Percentiles rank a stretch among this genome's conserved stretches.
Evolutionary conservation across 2,113 vertebrate species (phyloP).

Genomic region (Apodemus sylvaticus): DNA sequence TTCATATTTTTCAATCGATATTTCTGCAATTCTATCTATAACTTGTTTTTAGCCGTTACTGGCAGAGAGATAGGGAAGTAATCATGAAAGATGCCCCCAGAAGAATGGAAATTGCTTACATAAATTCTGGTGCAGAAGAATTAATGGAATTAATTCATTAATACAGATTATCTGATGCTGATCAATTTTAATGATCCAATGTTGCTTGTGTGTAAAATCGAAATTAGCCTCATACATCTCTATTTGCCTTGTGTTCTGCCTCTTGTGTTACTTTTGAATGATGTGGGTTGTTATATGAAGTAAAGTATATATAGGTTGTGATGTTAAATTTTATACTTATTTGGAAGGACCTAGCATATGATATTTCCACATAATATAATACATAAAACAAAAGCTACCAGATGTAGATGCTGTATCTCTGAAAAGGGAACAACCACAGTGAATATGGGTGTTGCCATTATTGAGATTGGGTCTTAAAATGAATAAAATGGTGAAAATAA

Average conservation of each 20-base stretch:
- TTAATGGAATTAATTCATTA: neutral
- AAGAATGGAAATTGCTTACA: neutral
- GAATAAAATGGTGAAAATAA: neutral
- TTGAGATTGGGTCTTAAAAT: neutral
- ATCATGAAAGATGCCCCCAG: neutral
- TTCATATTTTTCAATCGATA: neutral
- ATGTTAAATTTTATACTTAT: neutral
- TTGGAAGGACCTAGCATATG: neutral
- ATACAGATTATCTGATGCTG: neutral
- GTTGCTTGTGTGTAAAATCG: neutral
- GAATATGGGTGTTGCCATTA: neutral
- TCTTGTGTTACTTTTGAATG: neutral
- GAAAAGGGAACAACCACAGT: neutral
- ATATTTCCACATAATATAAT: conserved; percentile 16
- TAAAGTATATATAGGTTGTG: neutral
- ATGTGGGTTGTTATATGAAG: conserved; percentile 14
- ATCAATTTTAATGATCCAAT: conserved; percentile 2
- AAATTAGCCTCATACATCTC: neutral
- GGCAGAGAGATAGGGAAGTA: neutral
- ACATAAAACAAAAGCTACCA: neutral
- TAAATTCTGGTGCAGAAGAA: neutral
- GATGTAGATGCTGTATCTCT: neutral
- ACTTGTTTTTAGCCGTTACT: neutral
- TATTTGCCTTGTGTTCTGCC: conserved; percentile 7
- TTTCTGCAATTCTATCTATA: neutral